Evolutionary conservation across 2,888 invertebrate genomes (phyloP).

Genomic region (Drosophila nr. perissopoda): DNA sequence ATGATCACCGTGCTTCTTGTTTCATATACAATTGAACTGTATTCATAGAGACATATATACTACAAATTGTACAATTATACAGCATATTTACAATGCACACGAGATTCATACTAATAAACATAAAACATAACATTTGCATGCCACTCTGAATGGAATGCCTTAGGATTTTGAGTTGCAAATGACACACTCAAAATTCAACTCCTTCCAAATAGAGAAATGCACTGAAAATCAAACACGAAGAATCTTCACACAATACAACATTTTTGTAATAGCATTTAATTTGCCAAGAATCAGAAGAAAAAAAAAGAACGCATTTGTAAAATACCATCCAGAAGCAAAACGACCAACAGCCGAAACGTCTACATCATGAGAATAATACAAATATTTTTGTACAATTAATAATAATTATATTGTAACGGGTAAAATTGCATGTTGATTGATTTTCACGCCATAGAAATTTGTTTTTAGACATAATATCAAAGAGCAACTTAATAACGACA

Average conservation of each 20-base stretch:
- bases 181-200: slow-evolving; percentile 45
- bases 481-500: slow-evolving; percentile 17
- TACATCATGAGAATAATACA: slow-evolving; percentile 47
- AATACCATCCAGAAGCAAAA: slow-evolving; percentile 66
- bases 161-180: slow-evolving; percentile 30
- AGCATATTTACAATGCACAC: slow-evolving; percentile 21
- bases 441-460: slow-evolving; percentile 49
- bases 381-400: slow-evolving; percentile 58
- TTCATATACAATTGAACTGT: slow-evolving; percentile 23
- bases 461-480: slow-evolving; percentile 37
- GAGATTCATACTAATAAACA: slow-evolving; percentile 6
- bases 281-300: slow-evolving; percentile 45
- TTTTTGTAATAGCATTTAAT: slow-evolving; percentile 56
- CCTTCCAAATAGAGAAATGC: slow-evolving; percentile 69
- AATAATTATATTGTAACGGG: slow-evolving; percentile 20
- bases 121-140: background rate
- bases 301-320: slow-evolving; percentile 46
- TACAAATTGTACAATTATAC: slow-evolving; percentile 19
- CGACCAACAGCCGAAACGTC: slow-evolving; percentile 71
- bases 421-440: slow-evolving; percentile 34
- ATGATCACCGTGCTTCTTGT: slow-evolving; percentile 20
- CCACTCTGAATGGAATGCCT: slow-evolving; percentile 16
- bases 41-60: slow-evolving; percentile 5
- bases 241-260: slow-evolving; percentile 34
- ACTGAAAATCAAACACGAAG: slow-evolving; percentile 19